Evolutionary conservation across 2,888 invertebrate species (phyloP).

Genomic region (Elegia similella): DNA sequence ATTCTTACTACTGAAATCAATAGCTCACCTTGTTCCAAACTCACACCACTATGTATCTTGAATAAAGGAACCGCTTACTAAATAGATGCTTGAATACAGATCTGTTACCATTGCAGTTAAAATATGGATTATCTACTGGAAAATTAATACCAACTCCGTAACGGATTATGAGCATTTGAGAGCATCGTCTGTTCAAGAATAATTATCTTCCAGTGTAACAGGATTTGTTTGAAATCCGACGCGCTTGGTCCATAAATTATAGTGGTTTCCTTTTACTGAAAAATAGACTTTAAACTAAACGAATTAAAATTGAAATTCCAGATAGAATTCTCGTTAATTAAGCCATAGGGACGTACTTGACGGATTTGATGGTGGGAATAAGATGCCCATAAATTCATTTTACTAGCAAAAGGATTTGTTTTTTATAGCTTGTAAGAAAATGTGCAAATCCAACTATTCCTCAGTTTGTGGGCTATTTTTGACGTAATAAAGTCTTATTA

Average conservation of each 20-base stretch:
- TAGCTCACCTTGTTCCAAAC: too few relatives aligned
- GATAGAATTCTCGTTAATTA: constrained; percentile 25
- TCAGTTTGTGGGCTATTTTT: not conserved
- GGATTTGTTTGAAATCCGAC: constrained; percentile 35
- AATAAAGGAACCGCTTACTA: too few relatives aligned
- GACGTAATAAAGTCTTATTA: too few relatives aligned
- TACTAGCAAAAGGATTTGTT: not conserved
- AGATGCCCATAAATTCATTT: constrained; percentile 29
- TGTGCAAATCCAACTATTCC: not conserved
- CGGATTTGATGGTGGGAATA: constrained; percentile 35
- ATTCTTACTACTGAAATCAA: too few relatives aligned
- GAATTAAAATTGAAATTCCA: constrained; percentile 22
- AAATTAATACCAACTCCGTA: constrained; percentile 1
- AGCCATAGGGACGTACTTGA: constrained; percentile 34
- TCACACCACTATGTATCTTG: too few relatives aligned
- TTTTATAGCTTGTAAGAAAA: not conserved
- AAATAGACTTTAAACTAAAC: constrained; percentile 20
- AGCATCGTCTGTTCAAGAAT: constrained; percentile 4
- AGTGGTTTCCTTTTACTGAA: constrained; percentile 15
- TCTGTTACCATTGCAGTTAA: not conserved
- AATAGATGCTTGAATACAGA: too few relatives aligned
- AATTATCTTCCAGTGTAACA: constrained; percentile 13
- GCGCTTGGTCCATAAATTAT: constrained; percentile 35
- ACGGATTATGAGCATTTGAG: not conserved
- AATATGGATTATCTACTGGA: not conserved